These are phyloP conservation scores for Callithrix jacchus DNA, from an alignment of 2,113 vertebrate species.

Conservation along the genomic window DNA sequence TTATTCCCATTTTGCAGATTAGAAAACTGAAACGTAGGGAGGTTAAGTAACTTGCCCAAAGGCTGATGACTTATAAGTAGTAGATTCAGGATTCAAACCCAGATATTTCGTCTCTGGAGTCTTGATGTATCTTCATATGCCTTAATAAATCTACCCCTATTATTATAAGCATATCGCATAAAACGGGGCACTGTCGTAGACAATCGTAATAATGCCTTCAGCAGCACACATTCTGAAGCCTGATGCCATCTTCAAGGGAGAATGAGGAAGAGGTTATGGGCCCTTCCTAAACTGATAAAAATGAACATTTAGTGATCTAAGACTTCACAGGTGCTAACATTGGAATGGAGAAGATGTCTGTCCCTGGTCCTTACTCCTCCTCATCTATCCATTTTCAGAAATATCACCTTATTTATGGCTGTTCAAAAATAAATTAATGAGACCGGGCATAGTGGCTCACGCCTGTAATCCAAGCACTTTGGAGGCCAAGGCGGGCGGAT, in stretches of 20 bases:
- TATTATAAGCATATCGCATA: neutral
- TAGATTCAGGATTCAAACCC: neutral
- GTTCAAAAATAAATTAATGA: slow-evolving; percentile 1
- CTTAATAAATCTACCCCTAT: neutral
- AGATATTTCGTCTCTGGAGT: neutral
- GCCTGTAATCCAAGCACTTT: too few relatives aligned
- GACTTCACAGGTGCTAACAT: neutral
- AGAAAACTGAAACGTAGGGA: neutral
- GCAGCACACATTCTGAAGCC: neutral
- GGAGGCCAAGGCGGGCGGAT: too few relatives aligned
- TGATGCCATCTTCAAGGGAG: neutral
- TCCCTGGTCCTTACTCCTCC: neutral
- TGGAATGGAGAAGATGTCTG: neutral
- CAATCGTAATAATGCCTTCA: neutral
- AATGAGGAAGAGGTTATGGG: neutral
- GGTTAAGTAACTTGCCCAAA: neutral
- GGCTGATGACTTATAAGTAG: neutral
- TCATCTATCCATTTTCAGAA: neutral
- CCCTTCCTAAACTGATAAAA: neutral
- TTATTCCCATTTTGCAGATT: neutral
- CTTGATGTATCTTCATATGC: neutral
- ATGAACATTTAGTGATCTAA: neutral
- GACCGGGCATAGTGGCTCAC: too few relatives aligned
- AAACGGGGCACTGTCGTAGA: neutral
- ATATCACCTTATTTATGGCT: neutral